A percentile compares a stretch with the other conserved stretches of the same genome.
These are phyloP conservation scores for Margaritifera margaritifera DNA, from an alignment of 2,888 invertebrate species.

Conservation along the genomic window DNA sequence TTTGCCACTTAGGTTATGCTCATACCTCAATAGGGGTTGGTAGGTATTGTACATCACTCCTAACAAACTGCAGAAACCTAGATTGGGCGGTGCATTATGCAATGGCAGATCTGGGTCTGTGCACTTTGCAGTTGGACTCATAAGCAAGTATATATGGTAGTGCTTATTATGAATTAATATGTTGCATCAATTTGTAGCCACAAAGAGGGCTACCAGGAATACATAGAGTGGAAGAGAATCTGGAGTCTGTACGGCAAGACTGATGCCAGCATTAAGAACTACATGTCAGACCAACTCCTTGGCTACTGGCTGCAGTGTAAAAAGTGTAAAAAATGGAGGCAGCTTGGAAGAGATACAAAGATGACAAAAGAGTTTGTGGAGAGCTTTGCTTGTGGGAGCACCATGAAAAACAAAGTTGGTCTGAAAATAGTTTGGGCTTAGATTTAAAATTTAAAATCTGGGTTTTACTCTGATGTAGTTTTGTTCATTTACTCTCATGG, in stretches of 20 bases:
- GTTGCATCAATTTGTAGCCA: conserved; percentile 38
- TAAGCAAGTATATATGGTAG: not conserved
- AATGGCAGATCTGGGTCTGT: too few species aligned
- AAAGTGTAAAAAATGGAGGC: conserved; percentile 72
- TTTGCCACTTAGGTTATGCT: too few species aligned
- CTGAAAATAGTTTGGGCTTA: not conserved
- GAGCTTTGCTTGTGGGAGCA: conserved; percentile 61
- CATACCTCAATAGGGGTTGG: too few species aligned
- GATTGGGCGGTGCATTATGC: too few species aligned
- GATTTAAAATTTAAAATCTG: not conserved
- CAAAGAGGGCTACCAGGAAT: conserved; percentile 58
- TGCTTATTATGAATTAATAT: conserved; percentile 50
- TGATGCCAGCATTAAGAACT: conserved; percentile 64
- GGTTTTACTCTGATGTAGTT: too few species aligned
- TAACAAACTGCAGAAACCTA: too few species aligned
- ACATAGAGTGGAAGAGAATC: conserved; percentile 64
- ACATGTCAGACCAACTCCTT: conserved; percentile 68
- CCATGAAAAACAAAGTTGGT: conserved; percentile 26
- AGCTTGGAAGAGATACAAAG: conserved; percentile 59
- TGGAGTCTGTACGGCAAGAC: conserved; percentile 66
- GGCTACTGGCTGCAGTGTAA: conserved; percentile 73
- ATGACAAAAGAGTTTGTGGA: conserved; percentile 51
- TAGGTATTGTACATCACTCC: too few species aligned
- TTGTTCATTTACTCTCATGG: too few species aligned
- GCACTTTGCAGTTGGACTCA: too few species aligned